Conservation (phyloP, 2,888 invertebrate genomes). For the Andrena chrysosceles region DNA sequence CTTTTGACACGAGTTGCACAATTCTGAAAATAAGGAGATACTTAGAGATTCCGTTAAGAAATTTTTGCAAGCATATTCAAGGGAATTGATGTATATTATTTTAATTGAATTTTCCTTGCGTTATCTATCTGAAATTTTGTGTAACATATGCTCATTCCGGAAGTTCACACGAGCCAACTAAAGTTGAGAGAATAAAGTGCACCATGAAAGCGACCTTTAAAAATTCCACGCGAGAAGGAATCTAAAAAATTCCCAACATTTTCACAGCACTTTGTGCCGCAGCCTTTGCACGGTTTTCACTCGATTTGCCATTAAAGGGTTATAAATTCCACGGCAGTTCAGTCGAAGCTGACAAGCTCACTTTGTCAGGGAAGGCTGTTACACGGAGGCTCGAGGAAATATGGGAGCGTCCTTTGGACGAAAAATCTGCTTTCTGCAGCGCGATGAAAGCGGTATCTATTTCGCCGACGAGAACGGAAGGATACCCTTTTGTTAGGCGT, state of each 20-base stretch:
- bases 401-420: constrained; percentile 26
- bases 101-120: not conserved
- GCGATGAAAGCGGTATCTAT: constrained; percentile 72
- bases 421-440: constrained; percentile 50
- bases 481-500: constrained; percentile 79
- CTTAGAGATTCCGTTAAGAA: too few species aligned
- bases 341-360: not conserved
- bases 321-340: constrained; percentile 4
- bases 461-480: constrained; percentile 75
- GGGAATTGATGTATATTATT: not conserved
- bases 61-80: too few species aligned
- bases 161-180: too few species aligned
- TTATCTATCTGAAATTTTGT: not conserved
- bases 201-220: not conserved
- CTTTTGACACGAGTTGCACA: too few species aligned
- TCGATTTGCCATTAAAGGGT: not conserved
- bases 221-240: not conserved
- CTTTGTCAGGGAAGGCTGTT: constrained; percentile 14
- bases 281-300: not conserved
- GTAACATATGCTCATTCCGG: not conserved
- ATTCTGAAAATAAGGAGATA: too few species aligned
- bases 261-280: not conserved
- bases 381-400: constrained; percentile 8
- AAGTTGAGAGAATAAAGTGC: constrained; percentile 1
- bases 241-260: not conserved